phyloP scores from a whole-genome alignment of 2,797 vertebrate genomes.

The Leucoraja ocellata region DNA sequence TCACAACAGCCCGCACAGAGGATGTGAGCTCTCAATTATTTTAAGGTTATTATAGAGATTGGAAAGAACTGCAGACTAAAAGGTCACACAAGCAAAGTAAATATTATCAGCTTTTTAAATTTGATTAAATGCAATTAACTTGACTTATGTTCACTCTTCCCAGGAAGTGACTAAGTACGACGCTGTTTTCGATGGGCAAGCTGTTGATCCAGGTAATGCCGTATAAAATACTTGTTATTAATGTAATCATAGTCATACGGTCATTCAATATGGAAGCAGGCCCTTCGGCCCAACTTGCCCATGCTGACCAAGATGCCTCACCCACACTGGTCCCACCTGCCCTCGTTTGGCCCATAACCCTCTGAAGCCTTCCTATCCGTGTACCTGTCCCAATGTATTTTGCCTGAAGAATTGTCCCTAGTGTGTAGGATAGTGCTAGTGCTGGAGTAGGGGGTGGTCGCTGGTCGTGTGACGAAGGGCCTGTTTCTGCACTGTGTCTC shows the following conservation, averaged over 20 bases:
- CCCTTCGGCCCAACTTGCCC: too few species aligned
- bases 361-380: too few species aligned
- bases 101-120: background rate
- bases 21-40: background rate
- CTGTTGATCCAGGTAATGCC: conserved; percentile 51
- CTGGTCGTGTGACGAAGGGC: too few species aligned
- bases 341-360: too few species aligned
- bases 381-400: too few species aligned
- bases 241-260: background rate
- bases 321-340: too few species aligned
- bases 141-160: conserved; percentile 32
- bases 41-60: background rate
- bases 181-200: conserved; percentile 56
- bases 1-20: background rate
- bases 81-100: background rate
- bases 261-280: too few species aligned
- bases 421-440: too few species aligned
- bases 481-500: too few species aligned
- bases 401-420: too few species aligned
- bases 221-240: background rate
- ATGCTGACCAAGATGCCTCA: too few species aligned
- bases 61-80: conserved; percentile 24
- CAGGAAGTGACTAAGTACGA: conserved; percentile 52
- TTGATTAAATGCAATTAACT: background rate
- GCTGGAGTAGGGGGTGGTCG: too few species aligned